Base-by-base conservation (phyloP, 1,140 invertebrate species). In the Drosophila nigrodunni region DNA sequence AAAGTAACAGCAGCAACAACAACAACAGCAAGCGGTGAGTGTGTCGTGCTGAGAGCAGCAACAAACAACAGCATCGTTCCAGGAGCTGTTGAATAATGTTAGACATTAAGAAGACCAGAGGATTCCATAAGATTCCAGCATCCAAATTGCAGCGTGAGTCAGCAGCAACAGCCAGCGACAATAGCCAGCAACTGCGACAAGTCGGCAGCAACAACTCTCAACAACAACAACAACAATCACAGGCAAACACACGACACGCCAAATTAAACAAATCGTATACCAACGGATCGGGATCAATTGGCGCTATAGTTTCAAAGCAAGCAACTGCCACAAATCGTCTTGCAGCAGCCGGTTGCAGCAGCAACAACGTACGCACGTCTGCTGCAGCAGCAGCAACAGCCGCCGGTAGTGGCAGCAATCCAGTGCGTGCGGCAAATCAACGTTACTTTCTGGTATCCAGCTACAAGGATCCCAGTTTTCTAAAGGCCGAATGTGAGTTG, bases 401-500 rank as follows among this genome's bases (percentile, higher is more conserved):
- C 2, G 11, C 2, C 6, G 7, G 1, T n/a, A 35, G 21, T 10
- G 11, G n/a, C 30, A 43, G 30, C 7, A 89, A 92, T 79, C 81
- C 90, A 0, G 90, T 92, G 50, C 77, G 90, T 4, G 58, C 67
- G 10, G 90, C 90, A 44, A 92, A 92, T 82, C 82, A 90, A 43
- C 77, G 77, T 7, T 92, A 87, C 50, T 92, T 92, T 25, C 66
- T 91, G 10, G 65, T 92, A 2, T 72, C 88, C 46, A 79, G 65
- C 57, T 92, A 77, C 69, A 82, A 90, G 70, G 90, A 92, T 77
- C 77, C 83, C 34, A 81, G 77, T 18, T 92, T 92, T 52, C 73
- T 92, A 0, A 91, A 90, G 75, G 83, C 78, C 50, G 92, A 92
- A 72, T 92, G 89, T 67, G 92, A 90, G 43, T 58, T 92, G 75